A percentile compares a stretch with the other conserved stretches of the same genome.
Conservation (phyloP, 2,888 invertebrate species). For the Strigamia transsilvanica region DNA sequence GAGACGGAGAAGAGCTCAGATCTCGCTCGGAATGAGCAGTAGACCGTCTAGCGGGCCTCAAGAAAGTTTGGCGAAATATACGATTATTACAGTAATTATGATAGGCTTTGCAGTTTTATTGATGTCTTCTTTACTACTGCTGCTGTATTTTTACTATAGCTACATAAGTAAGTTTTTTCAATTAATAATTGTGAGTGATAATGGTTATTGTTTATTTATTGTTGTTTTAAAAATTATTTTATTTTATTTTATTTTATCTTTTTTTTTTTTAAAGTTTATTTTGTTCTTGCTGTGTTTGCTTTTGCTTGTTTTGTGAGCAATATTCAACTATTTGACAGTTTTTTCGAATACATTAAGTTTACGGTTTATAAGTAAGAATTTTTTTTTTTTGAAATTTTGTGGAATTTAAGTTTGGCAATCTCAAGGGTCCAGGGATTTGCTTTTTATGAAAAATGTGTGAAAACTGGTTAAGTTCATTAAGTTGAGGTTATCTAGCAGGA, state of each 20-base stretch:
- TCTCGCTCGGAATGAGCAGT: background rate
- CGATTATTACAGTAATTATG: background rate
- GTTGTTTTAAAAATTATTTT: background rate
- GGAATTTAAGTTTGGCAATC: too few relatives aligned
- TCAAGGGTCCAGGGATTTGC: too few relatives aligned
- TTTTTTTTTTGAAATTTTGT: background rate
- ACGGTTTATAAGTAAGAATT: background rate
- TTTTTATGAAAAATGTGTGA: too few relatives aligned
- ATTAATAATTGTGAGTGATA: too few relatives aligned
- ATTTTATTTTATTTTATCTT: too few relatives aligned
- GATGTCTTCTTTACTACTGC: conserved; percentile 7
- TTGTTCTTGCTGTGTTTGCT: conserved; percentile 6
- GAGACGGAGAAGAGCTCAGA: background rate
- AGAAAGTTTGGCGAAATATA: background rate
- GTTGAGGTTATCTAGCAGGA: too few relatives aligned
- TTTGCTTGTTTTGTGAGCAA: background rate
- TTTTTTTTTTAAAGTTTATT: background rate
- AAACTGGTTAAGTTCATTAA: too few relatives aligned
- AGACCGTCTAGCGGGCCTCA: background rate
- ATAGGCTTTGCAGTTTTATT: background rate
- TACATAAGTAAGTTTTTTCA: conserved; percentile 4
- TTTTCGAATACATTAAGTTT: background rate
- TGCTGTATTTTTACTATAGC: conserved; percentile 5
- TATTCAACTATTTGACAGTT: background rate
- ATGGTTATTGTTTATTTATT: too few relatives aligned